Evolutionary conservation across 2,888 invertebrate species (phyloP), one percentile per base, ranked within the genome.

Genomic region (Caenorhabditis sp.): DNA sequence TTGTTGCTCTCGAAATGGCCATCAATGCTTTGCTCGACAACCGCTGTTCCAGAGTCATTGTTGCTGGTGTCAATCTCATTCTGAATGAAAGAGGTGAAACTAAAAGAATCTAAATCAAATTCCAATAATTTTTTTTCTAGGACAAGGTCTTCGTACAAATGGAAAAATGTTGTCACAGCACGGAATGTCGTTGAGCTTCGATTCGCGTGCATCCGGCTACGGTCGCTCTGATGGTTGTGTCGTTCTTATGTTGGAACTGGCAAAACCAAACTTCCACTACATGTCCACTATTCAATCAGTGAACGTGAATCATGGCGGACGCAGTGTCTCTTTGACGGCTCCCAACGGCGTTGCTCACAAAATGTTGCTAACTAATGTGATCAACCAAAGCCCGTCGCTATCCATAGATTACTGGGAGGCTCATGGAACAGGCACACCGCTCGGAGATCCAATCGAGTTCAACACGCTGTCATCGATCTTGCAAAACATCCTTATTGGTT

Each of bases 31-130:
- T 96, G 86, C 92, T 93, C 79, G 90, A 92, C 17, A 96, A 96
- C 11, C 93, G 94, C 88, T 96, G 96, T 90, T 95, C 96, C 89
- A 93, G 94, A 8, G 98, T 97, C 17, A 91, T 98, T 75, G 95
- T 98, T 13, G 86, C 83, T 11, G 96, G 94, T 50, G 93, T 93
- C 72, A 96, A 95, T 89, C 91, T 97, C 7, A 87, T 89, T 24
- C 45, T 89, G 17, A 79, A 80, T 20, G 85, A 83, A 45, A 78
- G 74, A 43, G 87, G 83, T 27, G 9, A 35, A 35, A 30, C 30
- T 30, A 37, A 1, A 11, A 9, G 1, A 15, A 27, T 6, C 2
- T 3, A 58, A 22, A 27, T 9, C 2, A 13, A 13, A 26, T 15
- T n/a, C 9, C 22, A 30, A 3, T 45, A 20, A 30, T n/a, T 3